A percentile compares a stretch with the other conserved stretches of the same genome.
Conservation (phyloP, 1,140 invertebrate species). For the Philopotamus ludificatus region DNA sequence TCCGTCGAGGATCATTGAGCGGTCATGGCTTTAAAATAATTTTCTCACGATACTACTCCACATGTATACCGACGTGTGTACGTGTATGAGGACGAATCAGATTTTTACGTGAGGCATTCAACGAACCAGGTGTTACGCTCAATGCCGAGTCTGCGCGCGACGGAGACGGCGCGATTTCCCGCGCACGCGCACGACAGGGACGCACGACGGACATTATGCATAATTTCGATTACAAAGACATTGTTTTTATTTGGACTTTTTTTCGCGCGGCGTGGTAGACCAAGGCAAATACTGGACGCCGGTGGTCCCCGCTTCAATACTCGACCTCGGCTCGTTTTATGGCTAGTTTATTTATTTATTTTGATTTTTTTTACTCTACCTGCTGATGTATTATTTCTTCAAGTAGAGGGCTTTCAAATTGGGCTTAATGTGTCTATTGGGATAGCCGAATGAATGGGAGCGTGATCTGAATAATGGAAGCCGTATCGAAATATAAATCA, state of each 20-base stretch:
- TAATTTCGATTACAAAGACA: constrained; percentile 25
- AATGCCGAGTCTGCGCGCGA: background rate
- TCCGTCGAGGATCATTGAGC: constrained; percentile 29
- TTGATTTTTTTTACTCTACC: background rate
- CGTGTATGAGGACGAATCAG: constrained; percentile 19
- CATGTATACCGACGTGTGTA: constrained; percentile 1
- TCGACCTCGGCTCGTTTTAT: constrained; percentile 4
- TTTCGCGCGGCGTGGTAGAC: constrained; percentile 13
- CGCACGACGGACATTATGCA: constrained; percentile 1
- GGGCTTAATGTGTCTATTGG: no score
- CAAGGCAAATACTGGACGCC: constrained; percentile 4
- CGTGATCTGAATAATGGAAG: no score
- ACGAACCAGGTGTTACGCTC: constrained; percentile 26
- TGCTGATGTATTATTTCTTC: background rate
- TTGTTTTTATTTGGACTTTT: constrained; percentile 27
- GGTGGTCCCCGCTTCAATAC: constrained; percentile 21
- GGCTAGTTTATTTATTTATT: background rate
- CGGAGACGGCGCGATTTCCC: background rate
- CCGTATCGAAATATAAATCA: no score
- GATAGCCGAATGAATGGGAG: no score
- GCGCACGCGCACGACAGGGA: constrained; percentile 8
- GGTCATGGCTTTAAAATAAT: constrained; percentile 32
- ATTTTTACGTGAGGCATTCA: constrained; percentile 27
- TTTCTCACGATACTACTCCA: constrained; percentile 34
- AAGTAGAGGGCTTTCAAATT: no score